phyloP scores from a whole-genome alignment of 2,113 vertebrate genomes.

The Strigops habroptila region DNA sequence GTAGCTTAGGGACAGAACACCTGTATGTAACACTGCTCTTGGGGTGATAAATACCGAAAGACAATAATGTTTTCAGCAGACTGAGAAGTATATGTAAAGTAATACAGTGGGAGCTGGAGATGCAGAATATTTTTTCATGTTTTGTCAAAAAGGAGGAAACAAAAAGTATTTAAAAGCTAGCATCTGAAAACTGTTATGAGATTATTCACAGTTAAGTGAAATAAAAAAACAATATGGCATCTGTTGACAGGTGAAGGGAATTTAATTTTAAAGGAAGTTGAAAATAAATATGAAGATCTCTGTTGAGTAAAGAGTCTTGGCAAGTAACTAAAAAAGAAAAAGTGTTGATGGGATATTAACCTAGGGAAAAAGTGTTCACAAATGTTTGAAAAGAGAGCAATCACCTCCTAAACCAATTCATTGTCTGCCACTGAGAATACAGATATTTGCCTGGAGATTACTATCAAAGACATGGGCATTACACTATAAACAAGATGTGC shows the following conservation, averaged over 20 bases:
- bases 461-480: not conserved
- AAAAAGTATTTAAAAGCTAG: not conserved
- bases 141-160: not conserved
- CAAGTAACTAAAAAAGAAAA: not conserved
- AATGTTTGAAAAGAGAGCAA: not conserved
- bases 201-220: constrained; percentile 3
- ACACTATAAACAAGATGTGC: not conserved
- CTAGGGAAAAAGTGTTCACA: not conserved
- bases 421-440: not conserved
- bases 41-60: not conserved
- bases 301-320: not conserved
- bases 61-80: not conserved
- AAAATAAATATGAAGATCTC: constrained; percentile 11
- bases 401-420: not conserved
- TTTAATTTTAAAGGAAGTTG: not conserved
- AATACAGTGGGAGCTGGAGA: not conserved
- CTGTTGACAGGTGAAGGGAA: not conserved
- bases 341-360: not conserved
- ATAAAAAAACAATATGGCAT: constrained; percentile 11
- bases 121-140: not conserved
- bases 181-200: not conserved
- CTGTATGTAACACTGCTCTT: not conserved
- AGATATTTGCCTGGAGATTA: not conserved
- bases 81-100: not conserved
- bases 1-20: not conserved